Conservation (phyloP, 2,797 vertebrate genomes). For the Tolypeutes matacus region DNA sequence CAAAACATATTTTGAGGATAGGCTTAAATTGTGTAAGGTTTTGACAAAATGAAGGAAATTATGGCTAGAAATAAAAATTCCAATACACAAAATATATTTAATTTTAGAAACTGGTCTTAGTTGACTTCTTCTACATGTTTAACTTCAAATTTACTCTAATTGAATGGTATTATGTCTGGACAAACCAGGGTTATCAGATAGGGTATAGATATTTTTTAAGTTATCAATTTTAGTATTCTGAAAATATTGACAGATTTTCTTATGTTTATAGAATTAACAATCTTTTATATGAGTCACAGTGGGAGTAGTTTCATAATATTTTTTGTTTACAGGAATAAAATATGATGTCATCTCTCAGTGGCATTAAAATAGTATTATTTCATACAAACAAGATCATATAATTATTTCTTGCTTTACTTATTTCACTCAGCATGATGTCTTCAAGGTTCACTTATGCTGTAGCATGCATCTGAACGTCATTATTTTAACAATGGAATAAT, state of each 20-base stretch:
- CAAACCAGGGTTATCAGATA: not conserved
- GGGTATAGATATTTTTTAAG: not conserved
- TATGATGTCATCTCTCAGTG: not conserved
- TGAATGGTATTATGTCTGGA: not conserved
- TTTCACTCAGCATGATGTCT: too few relatives aligned
- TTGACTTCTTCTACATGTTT: not conserved
- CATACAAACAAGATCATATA: too few relatives aligned
- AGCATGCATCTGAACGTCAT: too few relatives aligned
- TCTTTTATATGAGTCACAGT: not conserved
- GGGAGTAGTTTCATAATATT: not conserved
- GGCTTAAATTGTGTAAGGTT: not conserved
- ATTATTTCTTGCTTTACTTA: too few relatives aligned
- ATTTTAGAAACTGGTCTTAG: not conserved
- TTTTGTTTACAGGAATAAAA: not conserved
- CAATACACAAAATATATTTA: not conserved
- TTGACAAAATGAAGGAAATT: not conserved
- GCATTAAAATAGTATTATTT: not conserved
- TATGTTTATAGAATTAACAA: not conserved
- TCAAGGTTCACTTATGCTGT: too few relatives aligned
- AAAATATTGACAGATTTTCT: not conserved
- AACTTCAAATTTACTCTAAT: not conserved
- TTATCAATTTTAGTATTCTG: constrained; percentile 17
- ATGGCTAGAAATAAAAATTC: not conserved
- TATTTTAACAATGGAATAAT: too few relatives aligned
- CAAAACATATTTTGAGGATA: too few relatives aligned